Conservation (phyloP, 1,140 invertebrate genomes). For the Bombyx mandarina region DNA sequence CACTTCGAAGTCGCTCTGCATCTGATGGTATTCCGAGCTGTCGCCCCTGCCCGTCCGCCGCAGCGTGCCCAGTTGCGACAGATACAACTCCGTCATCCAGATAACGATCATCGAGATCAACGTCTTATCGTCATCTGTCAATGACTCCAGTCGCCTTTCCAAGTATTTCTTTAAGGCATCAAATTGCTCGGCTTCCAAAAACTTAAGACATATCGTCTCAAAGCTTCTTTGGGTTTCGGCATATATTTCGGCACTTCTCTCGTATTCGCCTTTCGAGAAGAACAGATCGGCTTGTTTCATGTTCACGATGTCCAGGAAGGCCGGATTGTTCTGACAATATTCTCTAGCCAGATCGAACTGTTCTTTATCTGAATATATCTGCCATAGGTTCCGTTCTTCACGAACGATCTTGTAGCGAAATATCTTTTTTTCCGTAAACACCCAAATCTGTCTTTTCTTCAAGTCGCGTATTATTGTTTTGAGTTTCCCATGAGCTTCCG, state of each 20-base stretch:
- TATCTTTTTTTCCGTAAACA: constrained; percentile 85
- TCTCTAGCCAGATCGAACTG: constrained; percentile 91
- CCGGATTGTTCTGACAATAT: constrained; percentile 83
- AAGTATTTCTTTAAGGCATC: constrained; percentile 91
- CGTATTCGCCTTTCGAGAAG: constrained; percentile 85
- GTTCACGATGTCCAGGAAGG: constrained; percentile 86
- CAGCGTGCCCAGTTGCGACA: constrained; percentile 86
- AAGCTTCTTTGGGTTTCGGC: constrained; percentile 93
- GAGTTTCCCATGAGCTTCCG: constrained; percentile 85
- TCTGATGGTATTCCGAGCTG: constrained; percentile 71
- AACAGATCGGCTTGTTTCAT: constrained; percentile 91
- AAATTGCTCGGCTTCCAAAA: constrained; percentile 86
- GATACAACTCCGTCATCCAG: constrained; percentile 93
- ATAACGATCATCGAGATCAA: constrained; percentile 93
- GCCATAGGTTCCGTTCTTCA: constrained; percentile 92
- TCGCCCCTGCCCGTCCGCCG: constrained; percentile 74
- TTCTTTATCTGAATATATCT: constrained; percentile 88
- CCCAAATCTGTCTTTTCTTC: constrained; percentile 87
- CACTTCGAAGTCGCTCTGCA: constrained; percentile 87
- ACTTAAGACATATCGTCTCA: constrained; percentile 94
- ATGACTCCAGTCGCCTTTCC: constrained; percentile 74
- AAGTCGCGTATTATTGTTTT: constrained; percentile 88
- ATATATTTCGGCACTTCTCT: constrained; percentile 88
- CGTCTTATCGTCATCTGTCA: constrained; percentile 78
- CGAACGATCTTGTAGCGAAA: constrained; percentile 89